Evolutionary conservation across 2,113 vertebrate genomes (phyloP).

Genomic region (Dasypus novemcinctus): DNA sequence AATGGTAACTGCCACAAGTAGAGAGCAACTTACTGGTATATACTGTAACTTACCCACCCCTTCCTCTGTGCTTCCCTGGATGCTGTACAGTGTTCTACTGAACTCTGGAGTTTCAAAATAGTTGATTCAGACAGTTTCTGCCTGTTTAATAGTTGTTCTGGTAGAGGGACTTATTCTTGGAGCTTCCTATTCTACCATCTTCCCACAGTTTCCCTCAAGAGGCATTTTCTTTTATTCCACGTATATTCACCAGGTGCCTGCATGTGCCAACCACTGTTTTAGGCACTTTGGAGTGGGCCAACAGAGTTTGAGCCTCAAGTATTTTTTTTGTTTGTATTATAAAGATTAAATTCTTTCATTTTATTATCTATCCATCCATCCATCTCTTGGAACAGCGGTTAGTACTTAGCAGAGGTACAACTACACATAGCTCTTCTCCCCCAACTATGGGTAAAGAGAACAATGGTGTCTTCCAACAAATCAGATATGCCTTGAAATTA

Average conservation of each 20-base stretch:
- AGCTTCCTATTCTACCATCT: too few relatives aligned
- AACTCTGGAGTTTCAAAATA: too few relatives aligned
- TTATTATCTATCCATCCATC: not conserved
- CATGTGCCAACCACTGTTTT: not conserved
- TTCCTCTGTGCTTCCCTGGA: too few relatives aligned
- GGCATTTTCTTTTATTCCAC: not conserved
- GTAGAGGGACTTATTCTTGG: too few relatives aligned
- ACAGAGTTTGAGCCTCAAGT: not conserved
- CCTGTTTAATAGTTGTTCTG: too few relatives aligned
- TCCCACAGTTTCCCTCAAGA: too few relatives aligned
- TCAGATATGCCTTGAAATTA: not conserved
- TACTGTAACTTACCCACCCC: too few relatives aligned
- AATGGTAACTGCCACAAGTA: too few relatives aligned
- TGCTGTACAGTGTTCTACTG: too few relatives aligned
- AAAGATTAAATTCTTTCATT: not conserved
- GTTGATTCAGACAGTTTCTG: too few relatives aligned
- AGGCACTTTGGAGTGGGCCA: not conserved
- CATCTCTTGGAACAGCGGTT: not conserved
- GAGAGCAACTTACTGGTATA: too few relatives aligned
- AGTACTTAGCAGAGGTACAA: not conserved
- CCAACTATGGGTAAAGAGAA: not conserved
- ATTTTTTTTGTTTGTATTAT: not conserved
- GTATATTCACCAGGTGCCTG: not conserved
- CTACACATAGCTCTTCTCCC: not conserved
- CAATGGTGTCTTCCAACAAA: not conserved